These are phyloP conservation scores for Liolophura sinensis DNA, from an alignment of 1,140 invertebrate genomes.

Conservation along the genomic window DNA sequence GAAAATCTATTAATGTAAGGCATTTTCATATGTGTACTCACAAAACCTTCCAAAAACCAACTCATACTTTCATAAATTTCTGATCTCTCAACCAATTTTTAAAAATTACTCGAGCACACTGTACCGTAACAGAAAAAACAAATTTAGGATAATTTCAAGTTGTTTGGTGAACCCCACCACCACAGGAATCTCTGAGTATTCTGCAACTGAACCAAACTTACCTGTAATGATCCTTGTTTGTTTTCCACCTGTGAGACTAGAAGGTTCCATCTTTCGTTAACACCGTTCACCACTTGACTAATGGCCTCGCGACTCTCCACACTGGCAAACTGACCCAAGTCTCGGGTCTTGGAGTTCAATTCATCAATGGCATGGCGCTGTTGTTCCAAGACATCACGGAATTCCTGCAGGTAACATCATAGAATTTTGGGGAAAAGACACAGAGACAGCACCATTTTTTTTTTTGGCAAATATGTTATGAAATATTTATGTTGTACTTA, in stretches of 20 bases:
- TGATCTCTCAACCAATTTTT: no score
- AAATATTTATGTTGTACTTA: no score
- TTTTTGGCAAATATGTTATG: no score
- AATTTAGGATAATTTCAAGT: no score
- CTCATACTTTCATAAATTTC: no score
- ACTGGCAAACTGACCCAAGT: conserved; percentile 70
- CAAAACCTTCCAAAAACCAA: background rate
- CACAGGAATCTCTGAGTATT: background rate
- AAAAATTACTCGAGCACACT: no score
- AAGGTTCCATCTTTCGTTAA: conserved; percentile 53
- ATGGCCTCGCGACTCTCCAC: conserved; percentile 67
- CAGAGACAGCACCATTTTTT: no score
- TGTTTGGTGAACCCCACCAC: no score
- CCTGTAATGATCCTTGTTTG: conserved; percentile 33
- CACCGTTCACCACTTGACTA: conserved; percentile 65
- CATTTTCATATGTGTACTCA: background rate
- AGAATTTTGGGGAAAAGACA: no score
- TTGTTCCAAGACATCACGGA: conserved; percentile 28
- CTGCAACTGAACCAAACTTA: conserved; percentile 3
- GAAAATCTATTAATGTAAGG: background rate
- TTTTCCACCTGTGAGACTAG: conserved; percentile 32
- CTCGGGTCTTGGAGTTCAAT: conserved; percentile 69
- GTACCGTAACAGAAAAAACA: no score
- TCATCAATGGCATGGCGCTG: conserved; percentile 63
- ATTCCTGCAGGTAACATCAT: conserved; percentile 21